Conservation (phyloP, 2,113 vertebrate species). For the Phylloscopus whistleri region DNA sequence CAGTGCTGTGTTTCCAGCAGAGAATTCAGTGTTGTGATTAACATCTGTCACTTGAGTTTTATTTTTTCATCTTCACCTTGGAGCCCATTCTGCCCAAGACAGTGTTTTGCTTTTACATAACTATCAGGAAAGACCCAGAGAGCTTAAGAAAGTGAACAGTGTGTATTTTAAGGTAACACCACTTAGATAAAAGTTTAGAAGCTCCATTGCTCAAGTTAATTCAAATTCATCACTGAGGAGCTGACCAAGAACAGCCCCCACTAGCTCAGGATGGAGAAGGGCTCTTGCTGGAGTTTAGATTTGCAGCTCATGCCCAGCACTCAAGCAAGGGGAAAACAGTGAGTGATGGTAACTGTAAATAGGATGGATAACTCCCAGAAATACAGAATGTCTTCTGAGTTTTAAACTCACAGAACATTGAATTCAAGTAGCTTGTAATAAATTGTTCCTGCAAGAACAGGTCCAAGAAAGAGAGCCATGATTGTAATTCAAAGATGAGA, state of each 20-base stretch:
- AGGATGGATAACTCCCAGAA: not conserved
- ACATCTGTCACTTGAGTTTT: not conserved
- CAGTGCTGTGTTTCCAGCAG: not conserved
- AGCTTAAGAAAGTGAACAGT: not conserved
- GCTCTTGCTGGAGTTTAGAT: not conserved
- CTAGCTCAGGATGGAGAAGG: not conserved
- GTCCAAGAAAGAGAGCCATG: not conserved
- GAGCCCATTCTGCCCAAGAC: accelerated
- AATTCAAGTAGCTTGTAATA: not conserved
- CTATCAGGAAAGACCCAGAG: not conserved
- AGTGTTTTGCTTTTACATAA: not conserved
- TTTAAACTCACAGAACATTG: not conserved
- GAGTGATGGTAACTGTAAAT: not conserved
- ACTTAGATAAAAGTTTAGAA: not conserved
- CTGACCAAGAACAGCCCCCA: not conserved
- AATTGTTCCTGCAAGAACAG: not conserved
- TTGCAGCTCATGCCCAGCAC: not conserved
- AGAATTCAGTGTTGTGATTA: not conserved
- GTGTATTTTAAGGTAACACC: accelerated
- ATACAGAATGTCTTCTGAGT: not conserved
- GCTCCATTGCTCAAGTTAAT: not conserved
- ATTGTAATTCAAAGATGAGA: not conserved
- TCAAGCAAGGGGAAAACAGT: not conserved
- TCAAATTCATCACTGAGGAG: not conserved
- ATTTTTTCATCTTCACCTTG: not conserved